These are phyloP conservation scores for Arrhopalites spinosus DNA, from an alignment of 2,888 invertebrate genomes.

Conservation along the genomic window DNA sequence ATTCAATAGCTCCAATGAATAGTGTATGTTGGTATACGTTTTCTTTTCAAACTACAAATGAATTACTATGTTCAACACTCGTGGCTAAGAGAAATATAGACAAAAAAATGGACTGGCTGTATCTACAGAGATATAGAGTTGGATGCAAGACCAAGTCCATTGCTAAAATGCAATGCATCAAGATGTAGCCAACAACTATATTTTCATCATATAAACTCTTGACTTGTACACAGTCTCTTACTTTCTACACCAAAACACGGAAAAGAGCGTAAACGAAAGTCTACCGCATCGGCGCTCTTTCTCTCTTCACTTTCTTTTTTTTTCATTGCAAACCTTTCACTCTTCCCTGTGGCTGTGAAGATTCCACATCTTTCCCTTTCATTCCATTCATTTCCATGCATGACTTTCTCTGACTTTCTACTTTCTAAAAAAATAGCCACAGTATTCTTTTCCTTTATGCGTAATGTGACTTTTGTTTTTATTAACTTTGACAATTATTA, in stretches of 20 bases:
- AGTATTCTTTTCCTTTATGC: background rate
- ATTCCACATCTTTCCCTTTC: constrained; percentile 15
- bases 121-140: constrained; percentile 23
- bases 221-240: background rate
- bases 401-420: background rate
- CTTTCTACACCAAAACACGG: background rate
- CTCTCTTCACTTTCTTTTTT: background rate
- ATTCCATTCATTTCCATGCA: constrained; percentile 8
- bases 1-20: background rate
- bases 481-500: no score
- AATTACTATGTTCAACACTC: background rate
- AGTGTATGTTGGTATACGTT: constrained; percentile 24
- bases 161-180: background rate
- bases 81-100: background rate
- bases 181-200: background rate
- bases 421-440: background rate
- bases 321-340: constrained; percentile 14
- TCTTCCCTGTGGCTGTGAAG: constrained; percentile 17
- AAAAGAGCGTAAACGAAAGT: background rate
- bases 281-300: background rate
- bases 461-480: no score
- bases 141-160: constrained; percentile 4
- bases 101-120: no score
- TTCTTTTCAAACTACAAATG: no score
- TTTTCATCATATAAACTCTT: no score